Evolutionary conservation across 2,888 invertebrate genomes (phyloP).

Genomic region (Andrena praecox): DNA sequence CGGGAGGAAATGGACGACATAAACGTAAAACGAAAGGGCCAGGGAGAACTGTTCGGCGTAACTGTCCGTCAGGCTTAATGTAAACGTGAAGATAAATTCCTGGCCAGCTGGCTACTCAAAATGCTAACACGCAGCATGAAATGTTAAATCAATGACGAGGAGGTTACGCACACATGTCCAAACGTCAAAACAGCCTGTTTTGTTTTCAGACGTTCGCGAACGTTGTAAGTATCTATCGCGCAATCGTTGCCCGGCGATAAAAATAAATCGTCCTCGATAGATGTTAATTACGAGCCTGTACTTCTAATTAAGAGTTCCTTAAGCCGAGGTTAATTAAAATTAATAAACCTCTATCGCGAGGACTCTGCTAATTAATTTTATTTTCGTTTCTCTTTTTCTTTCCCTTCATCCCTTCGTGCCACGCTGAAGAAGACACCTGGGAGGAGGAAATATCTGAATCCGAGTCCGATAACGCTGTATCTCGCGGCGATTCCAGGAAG

Average conservation of each 20-base stretch:
- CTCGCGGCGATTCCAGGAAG: neutral
- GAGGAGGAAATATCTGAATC: neutral
- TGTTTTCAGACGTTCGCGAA: neutral
- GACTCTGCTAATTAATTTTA: slow-evolving; percentile 52
- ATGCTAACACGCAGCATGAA: slow-evolving; percentile 25
- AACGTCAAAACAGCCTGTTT: neutral
- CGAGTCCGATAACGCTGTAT: slow-evolving; percentile 42
- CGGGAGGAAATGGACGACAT: slow-evolving; percentile 20
- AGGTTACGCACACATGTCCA: neutral
- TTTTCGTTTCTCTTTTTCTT: slow-evolving; percentile 4
- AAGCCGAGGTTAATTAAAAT: slow-evolving; percentile 54
- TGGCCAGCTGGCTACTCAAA: slow-evolving; percentile 20
- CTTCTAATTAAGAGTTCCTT: slow-evolving; percentile 55
- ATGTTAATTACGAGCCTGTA: slow-evolving; percentile 39
- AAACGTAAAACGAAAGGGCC: slow-evolving; percentile 36
- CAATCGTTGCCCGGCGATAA: slow-evolving; percentile 30
- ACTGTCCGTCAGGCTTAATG: slow-evolving; percentile 35
- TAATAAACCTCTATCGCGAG: slow-evolving; percentile 51
- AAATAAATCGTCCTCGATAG: slow-evolving; percentile 38
- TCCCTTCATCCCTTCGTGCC: neutral
- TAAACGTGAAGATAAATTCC: slow-evolving; percentile 52
- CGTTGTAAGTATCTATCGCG: slow-evolving; percentile 6
- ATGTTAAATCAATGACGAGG: slow-evolving; percentile 4
- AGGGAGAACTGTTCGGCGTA: slow-evolving; percentile 23
- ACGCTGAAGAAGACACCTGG: neutral